Conservation (phyloP, 2,888 invertebrate genomes). For the Agrochola lota region DNA sequence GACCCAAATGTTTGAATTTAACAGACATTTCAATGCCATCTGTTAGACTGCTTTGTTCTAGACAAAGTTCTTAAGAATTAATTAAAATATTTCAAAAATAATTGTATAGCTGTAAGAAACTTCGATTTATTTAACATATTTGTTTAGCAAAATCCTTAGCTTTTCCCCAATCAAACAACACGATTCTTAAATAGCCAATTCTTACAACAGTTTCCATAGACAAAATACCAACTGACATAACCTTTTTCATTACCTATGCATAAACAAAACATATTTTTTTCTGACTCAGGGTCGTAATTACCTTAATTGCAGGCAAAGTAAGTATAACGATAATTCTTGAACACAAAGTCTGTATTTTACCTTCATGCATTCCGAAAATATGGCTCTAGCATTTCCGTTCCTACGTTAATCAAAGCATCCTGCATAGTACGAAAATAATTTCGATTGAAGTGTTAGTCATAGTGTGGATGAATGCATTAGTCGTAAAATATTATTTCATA, state of each 20-base stretch:
- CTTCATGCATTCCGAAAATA: constrained; percentile 57
- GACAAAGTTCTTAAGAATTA: background rate
- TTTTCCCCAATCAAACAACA: background rate
- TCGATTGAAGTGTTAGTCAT: constrained; percentile 50
- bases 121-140: background rate
- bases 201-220: constrained; percentile 15
- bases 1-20: constrained; percentile 33
- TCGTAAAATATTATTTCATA: background rate
- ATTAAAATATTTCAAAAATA: background rate
- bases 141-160: background rate
- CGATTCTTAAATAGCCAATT: background rate
- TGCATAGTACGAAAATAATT: constrained; percentile 59
- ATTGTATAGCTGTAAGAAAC: background rate
- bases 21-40: constrained; percentile 41
- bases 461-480: constrained; percentile 24
- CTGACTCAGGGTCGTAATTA: constrained; percentile 53
- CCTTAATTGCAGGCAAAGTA: constrained; percentile 48
- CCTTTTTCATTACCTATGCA: constrained; percentile 10
- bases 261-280: constrained; percentile 27
- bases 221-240: constrained; percentile 23
- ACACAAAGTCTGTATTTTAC: constrained; percentile 49
- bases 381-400: constrained; percentile 58
- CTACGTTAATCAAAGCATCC: constrained; percentile 63
- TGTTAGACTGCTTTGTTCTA: constrained; percentile 18
- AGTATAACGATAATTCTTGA: constrained; percentile 32